A percentile compares a stretch with the other conserved stretches of the same genome.
phyloP scores from a whole-genome alignment of 2,888 invertebrate genomes.

The Caenorhabditis sp. region DNA sequence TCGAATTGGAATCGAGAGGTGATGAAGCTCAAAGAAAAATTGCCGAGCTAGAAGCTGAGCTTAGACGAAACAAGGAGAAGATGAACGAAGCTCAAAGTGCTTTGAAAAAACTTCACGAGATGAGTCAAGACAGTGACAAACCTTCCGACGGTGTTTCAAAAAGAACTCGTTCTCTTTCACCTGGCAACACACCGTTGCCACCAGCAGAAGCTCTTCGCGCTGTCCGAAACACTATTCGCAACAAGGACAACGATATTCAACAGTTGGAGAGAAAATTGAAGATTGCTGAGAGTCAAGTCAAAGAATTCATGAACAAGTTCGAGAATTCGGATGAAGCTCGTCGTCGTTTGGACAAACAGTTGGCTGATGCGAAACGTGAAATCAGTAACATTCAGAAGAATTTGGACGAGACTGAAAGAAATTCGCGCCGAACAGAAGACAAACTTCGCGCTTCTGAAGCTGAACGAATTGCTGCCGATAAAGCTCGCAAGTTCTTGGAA shows the following conservation, averaged over 20 bases:
- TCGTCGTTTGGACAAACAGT: constrained; percentile 64
- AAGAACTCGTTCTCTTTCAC: constrained; percentile 66
- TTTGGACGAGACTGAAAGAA: constrained; percentile 64
- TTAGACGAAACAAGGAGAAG: constrained; percentile 63
- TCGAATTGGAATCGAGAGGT: constrained; percentile 67
- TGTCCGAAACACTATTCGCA: constrained; percentile 63
- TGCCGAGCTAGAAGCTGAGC: constrained; percentile 64
- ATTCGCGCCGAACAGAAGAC: constrained; percentile 63
- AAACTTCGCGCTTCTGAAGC: constrained; percentile 61
- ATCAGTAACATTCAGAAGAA: constrained; percentile 58
- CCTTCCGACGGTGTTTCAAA: constrained; percentile 49
- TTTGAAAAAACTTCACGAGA: constrained; percentile 66
- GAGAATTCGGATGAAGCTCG: constrained; percentile 65
- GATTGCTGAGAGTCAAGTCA: constrained; percentile 63
- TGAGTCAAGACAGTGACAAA: constrained; percentile 59
- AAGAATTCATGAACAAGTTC: constrained; percentile 63
- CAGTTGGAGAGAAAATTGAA: constrained; percentile 66
- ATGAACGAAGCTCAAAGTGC: constrained; percentile 61
- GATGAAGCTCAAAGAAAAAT: constrained; percentile 66
- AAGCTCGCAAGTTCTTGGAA: constrained; percentile 66
- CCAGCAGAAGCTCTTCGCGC: constrained; percentile 66
- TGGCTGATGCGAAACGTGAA: constrained; percentile 60
- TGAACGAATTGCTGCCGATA: constrained; percentile 63
- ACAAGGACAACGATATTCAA: constrained; percentile 67
- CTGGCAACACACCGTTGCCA: constrained; percentile 61